Base-by-base conservation (phyloP, 2,888 invertebrate genomes). In the Drosophila bunnanda region DNA sequence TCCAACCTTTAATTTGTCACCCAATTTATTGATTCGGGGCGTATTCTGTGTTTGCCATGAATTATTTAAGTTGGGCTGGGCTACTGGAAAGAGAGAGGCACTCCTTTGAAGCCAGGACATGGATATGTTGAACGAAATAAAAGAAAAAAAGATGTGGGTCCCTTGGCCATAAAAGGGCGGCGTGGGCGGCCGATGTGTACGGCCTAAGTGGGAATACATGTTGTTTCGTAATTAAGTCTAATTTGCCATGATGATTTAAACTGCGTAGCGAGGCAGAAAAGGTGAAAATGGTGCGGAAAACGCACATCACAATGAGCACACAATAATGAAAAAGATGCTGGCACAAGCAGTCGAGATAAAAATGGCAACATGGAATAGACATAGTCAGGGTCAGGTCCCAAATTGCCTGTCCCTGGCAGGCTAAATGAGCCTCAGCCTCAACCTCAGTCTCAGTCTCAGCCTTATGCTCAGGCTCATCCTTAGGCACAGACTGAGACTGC, bases 151-250 rank as follows among this genome's bases (percentile, higher is more conserved):
- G 30, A 36, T 34, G 25, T 28, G 30, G 36, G 28, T 60, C 39
- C 32, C 62, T 34, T 20, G 58, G 28, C 53, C 53, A 28, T 53
- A 52, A 25, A 38, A 0, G 9, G 20, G 17, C 34, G 61, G 57
- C n/a, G 25, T 44, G 60, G 25, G 25, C 22, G 22, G 22, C 5
- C 32, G n/a, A 53, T 22, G 41, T 12, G 25, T 54, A 56, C 34
- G 58, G 54, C 62, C 46, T 78, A 88, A 89, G 87, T 88, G 83
- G 71, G 74, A 88, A 85, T 88, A 76, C 83, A 82, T 88, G 89
- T 88, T 77, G 62, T 70, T 55, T 74, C 72, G 77, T 84, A 88
- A 89, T 88, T 83, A 86, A 76, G 77, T 77, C 76, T 78, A 89
- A 88, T 88, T 89, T 79, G 75, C 74, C 77, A 77, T 78, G 75